Evolutionary conservation across 2,888 invertebrate genomes (phyloP), one percentile per base, ranked within the genome.

Genomic region (Caradrina clavipalpis): DNA sequence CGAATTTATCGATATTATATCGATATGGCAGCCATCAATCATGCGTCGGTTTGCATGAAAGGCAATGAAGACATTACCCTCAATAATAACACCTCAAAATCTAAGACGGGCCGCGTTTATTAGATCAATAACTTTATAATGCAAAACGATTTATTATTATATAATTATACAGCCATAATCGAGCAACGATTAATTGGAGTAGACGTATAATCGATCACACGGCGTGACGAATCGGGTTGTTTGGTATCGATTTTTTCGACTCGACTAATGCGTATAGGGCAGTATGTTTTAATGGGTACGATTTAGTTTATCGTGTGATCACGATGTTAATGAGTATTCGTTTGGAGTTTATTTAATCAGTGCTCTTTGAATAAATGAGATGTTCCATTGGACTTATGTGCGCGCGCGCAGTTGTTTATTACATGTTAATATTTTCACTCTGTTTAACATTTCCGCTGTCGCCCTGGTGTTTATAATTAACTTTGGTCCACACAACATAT

Each of bases 101-200:
- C 80, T 87, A 78, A 88, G 85, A 86, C 85, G 87, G 68, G 83
- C 89, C 89, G 89, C 89, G 86, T 93, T 94, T 94, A 94, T 94
- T 94, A 91, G 93, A 92, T 92, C 92, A 92, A 93, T 93, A 93
- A 90, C 90, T 90, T 89, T 88, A 91, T 93, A 92, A 93, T 93
- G 92, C 92, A 91, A 93, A 93, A 89, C 91, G 90, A 87, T 93
- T 93, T 92, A 92, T 91, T 92, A 92, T 90, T 87, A 88, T 87
- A 89, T 93, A 91, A 92, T 93, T 91, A 92, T 92, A 91, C 86
- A 88, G 86, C 81, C 81, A 86, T 91, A 89, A 90, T 88, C 83
- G 88, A 84, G 84, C 76, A 86, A 86, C 88, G 87, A 90, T 91
- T 93, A 94, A 94, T 93, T 94, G 91, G 92, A 92, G 92, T 91